Conservation (phyloP, 2,888 invertebrate species). For the Fragum fragum region DNA sequence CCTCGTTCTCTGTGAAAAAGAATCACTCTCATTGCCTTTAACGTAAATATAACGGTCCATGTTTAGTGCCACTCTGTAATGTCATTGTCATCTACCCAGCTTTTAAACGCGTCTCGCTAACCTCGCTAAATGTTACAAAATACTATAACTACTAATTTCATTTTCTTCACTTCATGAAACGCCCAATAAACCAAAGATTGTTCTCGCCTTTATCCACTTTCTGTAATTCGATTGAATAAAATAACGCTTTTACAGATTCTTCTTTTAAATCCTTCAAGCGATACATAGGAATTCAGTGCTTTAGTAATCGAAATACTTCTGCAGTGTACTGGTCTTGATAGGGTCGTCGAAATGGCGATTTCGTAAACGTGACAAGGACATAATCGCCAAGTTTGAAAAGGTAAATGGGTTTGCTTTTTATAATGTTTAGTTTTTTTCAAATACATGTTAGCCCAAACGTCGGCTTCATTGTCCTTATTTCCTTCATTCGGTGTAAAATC, state of each 20-base stretch:
- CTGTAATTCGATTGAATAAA: slow-evolving; percentile 46
- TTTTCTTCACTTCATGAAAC: slow-evolving; percentile 40
- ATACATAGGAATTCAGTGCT: slow-evolving; percentile 47
- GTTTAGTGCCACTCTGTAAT: slow-evolving; percentile 38
- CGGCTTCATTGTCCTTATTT: slow-evolving; percentile 43
- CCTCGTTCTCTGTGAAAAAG: slow-evolving; percentile 11
- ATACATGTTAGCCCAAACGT: slow-evolving; percentile 47
- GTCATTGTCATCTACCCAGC: slow-evolving; percentile 50
- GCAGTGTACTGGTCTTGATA: slow-evolving; percentile 45
- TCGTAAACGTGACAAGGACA: slow-evolving; percentile 36
- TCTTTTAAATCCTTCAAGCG: slow-evolving; percentile 42
- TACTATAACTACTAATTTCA: slow-evolving; percentile 44
- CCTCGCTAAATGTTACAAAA: slow-evolving; percentile 54
- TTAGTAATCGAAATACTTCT: slow-evolving; percentile 47
- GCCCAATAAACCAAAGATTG: slow-evolving; percentile 48
- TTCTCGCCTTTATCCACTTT: slow-evolving; percentile 57
- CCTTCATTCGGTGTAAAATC: slow-evolving; percentile 34
- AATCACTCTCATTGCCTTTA: slow-evolving; percentile 31
- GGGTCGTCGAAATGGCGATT: slow-evolving; percentile 32
- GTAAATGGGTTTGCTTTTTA: slow-evolving; percentile 29
- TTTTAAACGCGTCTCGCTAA: slow-evolving; percentile 48
- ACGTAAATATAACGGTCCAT: slow-evolving; percentile 38
- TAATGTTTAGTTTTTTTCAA: slow-evolving; percentile 23
- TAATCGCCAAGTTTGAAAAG: slow-evolving; percentile 33
- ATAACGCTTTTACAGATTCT: slow-evolving; percentile 38